Evolutionary conservation across 2,113 vertebrate species (phyloP).

Genomic region (Sorex fumeus): DNA sequence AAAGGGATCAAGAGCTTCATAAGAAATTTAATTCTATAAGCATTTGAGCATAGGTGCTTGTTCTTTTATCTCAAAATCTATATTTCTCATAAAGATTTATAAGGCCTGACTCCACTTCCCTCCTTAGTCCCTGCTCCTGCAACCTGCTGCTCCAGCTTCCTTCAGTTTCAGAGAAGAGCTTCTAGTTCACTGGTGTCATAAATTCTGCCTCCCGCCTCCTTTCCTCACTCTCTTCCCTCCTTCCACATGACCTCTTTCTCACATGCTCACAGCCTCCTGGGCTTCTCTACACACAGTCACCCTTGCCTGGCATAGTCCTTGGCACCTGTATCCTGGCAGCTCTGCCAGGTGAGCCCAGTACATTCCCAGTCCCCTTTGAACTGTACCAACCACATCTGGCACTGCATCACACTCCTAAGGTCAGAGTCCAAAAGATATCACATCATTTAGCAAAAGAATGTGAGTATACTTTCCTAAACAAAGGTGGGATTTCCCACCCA

Average conservation of each 20-base stretch:
- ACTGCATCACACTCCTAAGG: background rate
- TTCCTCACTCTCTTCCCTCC: background rate
- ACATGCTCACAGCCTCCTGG: background rate
- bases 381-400: background rate
- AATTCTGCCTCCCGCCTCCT: background rate
- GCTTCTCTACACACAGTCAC: background rate
- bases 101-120: background rate
- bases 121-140: background rate
- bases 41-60: background rate
- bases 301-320: too few relatives aligned
- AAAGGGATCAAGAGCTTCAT: background rate
- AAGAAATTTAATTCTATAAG: background rate
- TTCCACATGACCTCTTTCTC: background rate
- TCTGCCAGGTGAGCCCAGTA: background rate
- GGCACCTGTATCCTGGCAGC: background rate
- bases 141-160: background rate
- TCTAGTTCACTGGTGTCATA: background rate
- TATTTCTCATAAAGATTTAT: background rate
- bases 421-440: background rate
- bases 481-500: background rate
- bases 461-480: background rate
- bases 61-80: background rate
- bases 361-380: background rate
- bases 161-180: background rate
- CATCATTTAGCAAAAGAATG: background rate